These are phyloP conservation scores for Microctenopoma lineatum DNA, from an alignment of 2,797 vertebrate genomes.

Conservation along the genomic window DNA sequence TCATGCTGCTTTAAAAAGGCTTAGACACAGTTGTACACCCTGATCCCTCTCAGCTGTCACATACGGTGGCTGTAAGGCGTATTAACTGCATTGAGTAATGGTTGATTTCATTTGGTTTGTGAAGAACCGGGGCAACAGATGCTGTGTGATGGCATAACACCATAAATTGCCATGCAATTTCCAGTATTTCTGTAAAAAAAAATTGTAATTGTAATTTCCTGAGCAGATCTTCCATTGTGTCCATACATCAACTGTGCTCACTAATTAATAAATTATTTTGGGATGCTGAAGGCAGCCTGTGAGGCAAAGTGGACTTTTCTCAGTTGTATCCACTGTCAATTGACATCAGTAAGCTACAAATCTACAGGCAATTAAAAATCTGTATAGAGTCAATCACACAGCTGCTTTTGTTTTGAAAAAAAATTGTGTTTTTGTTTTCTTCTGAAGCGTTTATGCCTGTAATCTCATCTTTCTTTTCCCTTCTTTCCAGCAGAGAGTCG, in stretches of 20 bases:
- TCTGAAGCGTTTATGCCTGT: no score
- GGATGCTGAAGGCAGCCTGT: neutral
- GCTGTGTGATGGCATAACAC: neutral
- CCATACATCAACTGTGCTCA: neutral
- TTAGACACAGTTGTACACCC: neutral
- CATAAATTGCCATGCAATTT: neutral
- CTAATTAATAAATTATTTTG: slow-evolving; percentile 8
- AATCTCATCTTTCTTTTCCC: neutral
- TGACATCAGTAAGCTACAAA: slow-evolving; percentile 1
- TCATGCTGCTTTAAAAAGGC: no score
- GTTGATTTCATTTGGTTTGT: no score
- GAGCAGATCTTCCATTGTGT: neutral
- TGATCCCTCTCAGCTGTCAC: neutral
- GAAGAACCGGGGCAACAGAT: no score
- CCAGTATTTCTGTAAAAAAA: neutral
- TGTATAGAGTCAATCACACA: neutral
- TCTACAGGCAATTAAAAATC: neutral
- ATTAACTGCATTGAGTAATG: no score
- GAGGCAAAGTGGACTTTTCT: slow-evolving; percentile 7
- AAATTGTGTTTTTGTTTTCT: no score
- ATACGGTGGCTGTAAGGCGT: neutral
- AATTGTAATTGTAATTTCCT: neutral
- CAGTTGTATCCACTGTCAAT: neutral
- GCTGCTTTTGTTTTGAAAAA: no score
- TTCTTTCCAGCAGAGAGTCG: slow-evolving; percentile 82